Base-by-base conservation (phyloP, 2,797 vertebrate genomes). In the Myripristis jacobus region DNA sequence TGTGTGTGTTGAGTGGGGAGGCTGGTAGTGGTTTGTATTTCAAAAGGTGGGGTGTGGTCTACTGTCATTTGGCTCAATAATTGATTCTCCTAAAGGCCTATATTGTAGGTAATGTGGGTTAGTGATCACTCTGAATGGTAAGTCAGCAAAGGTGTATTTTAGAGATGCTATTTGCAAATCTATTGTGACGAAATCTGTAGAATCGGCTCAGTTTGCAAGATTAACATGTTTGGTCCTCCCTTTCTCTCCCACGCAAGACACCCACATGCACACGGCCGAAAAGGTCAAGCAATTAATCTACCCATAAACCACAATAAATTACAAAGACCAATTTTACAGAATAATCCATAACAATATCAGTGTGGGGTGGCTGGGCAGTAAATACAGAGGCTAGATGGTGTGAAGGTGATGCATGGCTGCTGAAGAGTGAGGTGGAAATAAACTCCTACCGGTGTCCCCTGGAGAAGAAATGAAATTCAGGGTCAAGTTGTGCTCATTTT, bases 301-400 rank as follows among this genome's bases (percentile, higher is more conserved):
- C 87, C 90, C 75, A 69, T 93, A 94, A 94, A 87, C 29, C 44
- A 82, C 82, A 66, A 92, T 91, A 92, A 94, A 94, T 93, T 93
- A 86, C 82, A 86, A 89, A 83, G 92, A 91, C 89, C 87, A 89
- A 89, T 94, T 95, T 94, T 93, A 94, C 93, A 81, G 93, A 89
- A 88, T 92, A 95, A 95, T 96, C 95, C 85, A 94, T 95, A 90
- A 88, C 83, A 85, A 92, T 89, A 92, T 91, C 88, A 88, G 91
- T 87, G 85, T 48, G 25, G 69, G 75, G 73, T 73, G 85, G 69
- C 77, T 67, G 48, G 85, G 87, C 79, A 79, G 88, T 94, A 94
- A 94, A 94, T 88, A 92, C 87, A 84, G 87, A 65, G 50, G 73
- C 82, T 78, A 58, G 82, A 83, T 81, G 87, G 66, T 77, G 73